Conservation (phyloP, 2,888 invertebrate genomes). For the Cerceris ruficornis region DNA sequence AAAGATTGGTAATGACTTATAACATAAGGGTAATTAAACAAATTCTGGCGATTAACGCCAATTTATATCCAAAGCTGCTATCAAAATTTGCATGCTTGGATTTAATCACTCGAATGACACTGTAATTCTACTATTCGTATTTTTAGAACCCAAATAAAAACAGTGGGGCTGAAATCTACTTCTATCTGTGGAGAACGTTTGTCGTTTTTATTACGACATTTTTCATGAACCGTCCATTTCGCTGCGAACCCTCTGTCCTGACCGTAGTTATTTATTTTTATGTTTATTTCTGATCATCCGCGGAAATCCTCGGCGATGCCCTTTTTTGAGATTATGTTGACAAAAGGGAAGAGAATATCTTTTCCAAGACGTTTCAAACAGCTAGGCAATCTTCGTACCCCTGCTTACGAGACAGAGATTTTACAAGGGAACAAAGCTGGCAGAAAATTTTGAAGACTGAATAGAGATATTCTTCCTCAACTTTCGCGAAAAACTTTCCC, state of each 20-base stretch:
- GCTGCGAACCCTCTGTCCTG: not conserved
- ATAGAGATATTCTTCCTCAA: slow-evolving; percentile 8
- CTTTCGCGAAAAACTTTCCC: slow-evolving; percentile 19
- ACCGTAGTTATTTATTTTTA: not conserved
- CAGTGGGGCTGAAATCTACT: not conserved
- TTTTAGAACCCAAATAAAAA: not conserved
- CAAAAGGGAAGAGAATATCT: slow-evolving; percentile 10
- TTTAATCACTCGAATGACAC: too few relatives aligned
- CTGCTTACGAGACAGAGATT: not conserved
- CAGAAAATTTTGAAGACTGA: slow-evolving; percentile 7
- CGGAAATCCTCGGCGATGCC: not conserved
- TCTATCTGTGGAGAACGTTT: not conserved
- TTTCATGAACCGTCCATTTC: not conserved
- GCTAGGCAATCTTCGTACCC: slow-evolving; percentile 4
- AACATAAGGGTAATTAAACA: too few relatives aligned
- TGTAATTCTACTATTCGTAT: too few relatives aligned
- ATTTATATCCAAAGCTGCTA: too few relatives aligned
- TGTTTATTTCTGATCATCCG: slow-evolving; percentile 1
- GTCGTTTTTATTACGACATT: not conserved
- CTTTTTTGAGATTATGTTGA: slow-evolving; percentile 16
- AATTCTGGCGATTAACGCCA: too few relatives aligned
- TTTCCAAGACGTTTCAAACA: not conserved
- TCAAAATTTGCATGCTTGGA: too few relatives aligned
- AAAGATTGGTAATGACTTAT: too few relatives aligned
- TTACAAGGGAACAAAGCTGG: slow-evolving; percentile 6